Conservation (phyloP, 2,797 vertebrate species). For the Netta rufina region DNA sequence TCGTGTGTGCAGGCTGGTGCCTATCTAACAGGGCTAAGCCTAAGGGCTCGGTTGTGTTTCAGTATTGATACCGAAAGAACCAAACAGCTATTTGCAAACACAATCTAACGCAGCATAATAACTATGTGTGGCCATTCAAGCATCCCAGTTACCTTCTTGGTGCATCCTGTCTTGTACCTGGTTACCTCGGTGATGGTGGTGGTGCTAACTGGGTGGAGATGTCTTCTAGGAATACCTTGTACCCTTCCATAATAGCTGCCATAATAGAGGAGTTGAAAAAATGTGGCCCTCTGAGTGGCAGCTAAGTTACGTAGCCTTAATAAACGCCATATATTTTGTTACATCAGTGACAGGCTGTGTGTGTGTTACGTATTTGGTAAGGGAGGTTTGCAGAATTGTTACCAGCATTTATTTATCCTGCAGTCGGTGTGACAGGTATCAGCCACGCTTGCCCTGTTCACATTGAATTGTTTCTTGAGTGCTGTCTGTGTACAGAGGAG, state of each 20-base stretch:
- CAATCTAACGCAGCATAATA: background rate
- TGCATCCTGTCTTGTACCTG: background rate
- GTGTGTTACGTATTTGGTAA: background rate
- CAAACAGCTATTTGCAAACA: background rate
- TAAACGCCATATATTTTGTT: background rate
- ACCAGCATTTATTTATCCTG: no score
- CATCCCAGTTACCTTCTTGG: background rate
- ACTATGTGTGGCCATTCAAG: background rate
- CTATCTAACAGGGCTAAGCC: background rate
- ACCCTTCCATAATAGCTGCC: background rate
- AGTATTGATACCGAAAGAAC: background rate
- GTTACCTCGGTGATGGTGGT: background rate
- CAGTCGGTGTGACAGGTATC: fast-evolving
- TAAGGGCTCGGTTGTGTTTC: background rate
- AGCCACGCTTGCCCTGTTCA: background rate
- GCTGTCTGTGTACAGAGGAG: background rate
- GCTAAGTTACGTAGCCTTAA: background rate
- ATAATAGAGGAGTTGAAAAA: background rate
- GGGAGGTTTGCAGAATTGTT: background rate
- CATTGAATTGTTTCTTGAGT: background rate
- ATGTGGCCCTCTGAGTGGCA: background rate
- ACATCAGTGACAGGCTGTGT: background rate
- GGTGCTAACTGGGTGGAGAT: background rate
- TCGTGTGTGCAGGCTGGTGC: background rate
- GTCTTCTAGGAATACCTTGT: background rate